These are phyloP conservation scores for Drosophila grimshawi DNA, from an alignment of 1,140 invertebrate species.

Conservation along the genomic window DNA sequence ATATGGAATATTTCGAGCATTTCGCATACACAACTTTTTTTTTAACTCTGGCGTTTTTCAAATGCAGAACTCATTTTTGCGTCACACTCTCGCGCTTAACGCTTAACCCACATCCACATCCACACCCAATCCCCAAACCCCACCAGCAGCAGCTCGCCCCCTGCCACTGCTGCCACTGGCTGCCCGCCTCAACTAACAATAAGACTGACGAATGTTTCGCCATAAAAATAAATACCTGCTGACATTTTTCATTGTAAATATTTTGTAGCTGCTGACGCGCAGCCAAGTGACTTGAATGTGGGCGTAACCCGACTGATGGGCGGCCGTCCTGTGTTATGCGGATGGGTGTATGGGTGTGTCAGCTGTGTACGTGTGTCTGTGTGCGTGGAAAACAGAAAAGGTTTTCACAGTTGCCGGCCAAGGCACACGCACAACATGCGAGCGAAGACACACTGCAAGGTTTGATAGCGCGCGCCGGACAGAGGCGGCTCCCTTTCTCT, in stretches of 20 bases:
- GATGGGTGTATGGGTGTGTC: constrained; percentile 45
- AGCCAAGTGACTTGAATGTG: constrained; percentile 62
- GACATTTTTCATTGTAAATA: constrained; percentile 83
- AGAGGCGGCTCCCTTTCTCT: too few relatives aligned
- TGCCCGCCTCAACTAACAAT: constrained; percentile 69
- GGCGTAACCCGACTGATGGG: constrained; percentile 19
- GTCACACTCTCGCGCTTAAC: constrained; percentile 21
- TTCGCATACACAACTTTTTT: neutral
- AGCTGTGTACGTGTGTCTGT: constrained; percentile 22
- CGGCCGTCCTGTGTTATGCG: constrained; percentile 9
- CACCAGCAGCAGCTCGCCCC: neutral
- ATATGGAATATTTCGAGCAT: neutral
- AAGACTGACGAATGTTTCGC: constrained; percentile 81
- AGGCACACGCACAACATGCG: constrained; percentile 38
- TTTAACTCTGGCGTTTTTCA: constrained; percentile 10
- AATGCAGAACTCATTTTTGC: constrained; percentile 12
- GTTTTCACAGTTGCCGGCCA: constrained; percentile 48
- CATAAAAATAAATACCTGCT: constrained; percentile 83
- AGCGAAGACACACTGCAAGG: constrained; percentile 20
- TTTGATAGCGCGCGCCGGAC: neutral
- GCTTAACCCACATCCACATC: constrained; percentile 9
- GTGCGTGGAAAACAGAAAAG: constrained; percentile 64
- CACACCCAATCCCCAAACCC: neutral
- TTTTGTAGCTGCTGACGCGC: constrained; percentile 81
- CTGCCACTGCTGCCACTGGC: neutral